phyloP scores from a whole-genome alignment of 2,797 vertebrate species.

The Galago senegalensis region DNA sequence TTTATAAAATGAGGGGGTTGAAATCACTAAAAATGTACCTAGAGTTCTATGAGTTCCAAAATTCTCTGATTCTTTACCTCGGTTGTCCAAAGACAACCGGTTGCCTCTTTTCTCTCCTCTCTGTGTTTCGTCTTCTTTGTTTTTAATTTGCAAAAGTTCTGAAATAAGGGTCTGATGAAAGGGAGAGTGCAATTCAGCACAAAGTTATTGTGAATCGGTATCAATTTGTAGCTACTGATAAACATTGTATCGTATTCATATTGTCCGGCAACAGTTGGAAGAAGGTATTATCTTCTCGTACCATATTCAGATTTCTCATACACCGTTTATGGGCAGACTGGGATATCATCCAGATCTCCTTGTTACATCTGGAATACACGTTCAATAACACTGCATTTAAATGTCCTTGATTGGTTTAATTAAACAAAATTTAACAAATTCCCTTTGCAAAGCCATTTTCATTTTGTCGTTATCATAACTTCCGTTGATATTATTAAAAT shows the following conservation, averaged over 20 bases:
- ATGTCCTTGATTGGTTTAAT: constrained; percentile 31
- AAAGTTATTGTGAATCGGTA: neutral
- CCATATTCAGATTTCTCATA: neutral
- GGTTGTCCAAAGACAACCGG: neutral
- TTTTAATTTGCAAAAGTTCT: constrained; percentile 21
- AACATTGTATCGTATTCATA: constrained; percentile 12
- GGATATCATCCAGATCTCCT: neutral
- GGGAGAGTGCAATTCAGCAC: neutral
- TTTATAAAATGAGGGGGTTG: neutral
- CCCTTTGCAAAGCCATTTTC: constrained; percentile 9
- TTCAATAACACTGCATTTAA: neutral
- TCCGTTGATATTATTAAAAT: constrained; percentile 29
- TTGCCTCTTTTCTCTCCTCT: neutral
- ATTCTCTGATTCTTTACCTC: neutral
- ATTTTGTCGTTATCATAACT: neutral
- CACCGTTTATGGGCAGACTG: neutral
- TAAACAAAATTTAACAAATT: constrained; percentile 37
- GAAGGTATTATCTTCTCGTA: neutral
- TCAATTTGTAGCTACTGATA: neutral
- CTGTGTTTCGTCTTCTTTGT: neutral
- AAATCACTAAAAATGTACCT: neutral
- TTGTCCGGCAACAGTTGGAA: neutral
- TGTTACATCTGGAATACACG: neutral
- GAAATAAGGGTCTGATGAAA: constrained; percentile 16
- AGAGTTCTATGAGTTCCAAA: neutral